Percentiles rank a stretch among this genome's conserved stretches.
Conservation (phyloP, 2,888 invertebrate genomes). For the Xanthia icteritia region DNA sequence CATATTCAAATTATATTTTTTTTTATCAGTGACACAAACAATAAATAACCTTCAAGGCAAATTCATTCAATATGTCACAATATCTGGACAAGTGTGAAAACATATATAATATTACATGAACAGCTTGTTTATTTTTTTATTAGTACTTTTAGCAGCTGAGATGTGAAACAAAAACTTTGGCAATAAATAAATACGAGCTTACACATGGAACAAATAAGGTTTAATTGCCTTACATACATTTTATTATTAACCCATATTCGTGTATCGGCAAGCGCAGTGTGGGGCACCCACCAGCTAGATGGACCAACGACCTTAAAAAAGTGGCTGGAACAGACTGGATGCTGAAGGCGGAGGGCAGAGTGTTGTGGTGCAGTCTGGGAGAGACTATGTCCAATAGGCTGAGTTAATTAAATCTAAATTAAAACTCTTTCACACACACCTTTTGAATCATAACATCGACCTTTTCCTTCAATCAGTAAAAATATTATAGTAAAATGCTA, state of each 20-base stretch:
- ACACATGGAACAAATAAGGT: neutral
- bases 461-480: neutral
- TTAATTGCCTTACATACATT: neutral
- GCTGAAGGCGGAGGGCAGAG: too few relatives aligned
- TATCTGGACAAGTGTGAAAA: conserved; percentile 31
- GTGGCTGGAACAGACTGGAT: too few relatives aligned
- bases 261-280: too few relatives aligned
- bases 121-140: conserved; percentile 28
- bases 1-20: conserved; percentile 15
- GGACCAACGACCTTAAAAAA: too few relatives aligned
- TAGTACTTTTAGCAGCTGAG: conserved; percentile 28
- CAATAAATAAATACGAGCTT: neutral
- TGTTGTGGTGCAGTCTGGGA: too few relatives aligned
- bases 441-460: neutral
- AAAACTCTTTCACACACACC: neutral
- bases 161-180: conserved; percentile 33
- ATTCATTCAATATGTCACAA: conserved; percentile 46
- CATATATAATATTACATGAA: conserved; percentile 8
- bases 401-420: too few relatives aligned
- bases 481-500: conserved; percentile 4
- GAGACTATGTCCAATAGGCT: too few relatives aligned
- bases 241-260: too few relatives aligned
- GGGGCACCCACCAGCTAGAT: too few relatives aligned
- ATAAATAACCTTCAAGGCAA: conserved; percentile 21
- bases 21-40: conserved; percentile 17